A percentile compares a stretch with the other conserved stretches of the same genome.
phyloP scores from a whole-genome alignment of 2,113 vertebrate species.

The Aspidoscelis tigris region DNA sequence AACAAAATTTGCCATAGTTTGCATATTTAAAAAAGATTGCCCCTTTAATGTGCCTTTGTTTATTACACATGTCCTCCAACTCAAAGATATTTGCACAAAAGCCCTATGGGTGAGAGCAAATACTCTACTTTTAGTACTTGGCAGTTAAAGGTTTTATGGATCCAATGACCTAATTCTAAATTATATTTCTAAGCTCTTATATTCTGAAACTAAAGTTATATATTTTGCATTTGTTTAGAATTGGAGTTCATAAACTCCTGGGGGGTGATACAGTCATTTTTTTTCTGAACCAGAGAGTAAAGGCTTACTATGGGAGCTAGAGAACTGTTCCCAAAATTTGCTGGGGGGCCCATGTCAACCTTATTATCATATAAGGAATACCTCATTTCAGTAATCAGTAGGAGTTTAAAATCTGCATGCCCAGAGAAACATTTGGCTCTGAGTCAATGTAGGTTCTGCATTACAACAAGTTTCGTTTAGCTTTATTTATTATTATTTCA shows the following conservation, averaged over 20 bases:
- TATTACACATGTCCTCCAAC: too few species aligned
- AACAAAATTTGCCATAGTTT: too few species aligned
- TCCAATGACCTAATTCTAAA: too few species aligned
- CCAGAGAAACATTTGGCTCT: rapidly evolving
- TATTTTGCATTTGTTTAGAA: too few species aligned
- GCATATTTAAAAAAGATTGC: too few species aligned
- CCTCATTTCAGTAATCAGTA: not conserved
- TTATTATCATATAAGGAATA: not conserved
- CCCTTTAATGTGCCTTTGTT: too few species aligned
- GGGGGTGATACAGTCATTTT: not conserved
- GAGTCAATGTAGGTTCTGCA: rapidly evolving
- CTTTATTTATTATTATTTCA: slow-evolving; percentile 68
- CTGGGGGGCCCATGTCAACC: not conserved
- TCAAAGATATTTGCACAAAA: too few species aligned
- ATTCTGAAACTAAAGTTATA: too few species aligned
- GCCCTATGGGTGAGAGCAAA: too few species aligned
- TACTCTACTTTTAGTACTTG: too few species aligned
- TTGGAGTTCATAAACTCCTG: not conserved
- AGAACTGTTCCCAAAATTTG: not conserved
- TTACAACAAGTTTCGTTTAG: slow-evolving; percentile 3
- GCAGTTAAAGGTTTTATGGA: too few species aligned
- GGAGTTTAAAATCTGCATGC: rapidly evolving
- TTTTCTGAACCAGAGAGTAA: not conserved
- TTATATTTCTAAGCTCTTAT: too few species aligned
- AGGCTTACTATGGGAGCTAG: not conserved